These are phyloP conservation scores for Glareola pratincola DNA, from an alignment of 2,113 vertebrate genomes.

Conservation along the genomic window DNA sequence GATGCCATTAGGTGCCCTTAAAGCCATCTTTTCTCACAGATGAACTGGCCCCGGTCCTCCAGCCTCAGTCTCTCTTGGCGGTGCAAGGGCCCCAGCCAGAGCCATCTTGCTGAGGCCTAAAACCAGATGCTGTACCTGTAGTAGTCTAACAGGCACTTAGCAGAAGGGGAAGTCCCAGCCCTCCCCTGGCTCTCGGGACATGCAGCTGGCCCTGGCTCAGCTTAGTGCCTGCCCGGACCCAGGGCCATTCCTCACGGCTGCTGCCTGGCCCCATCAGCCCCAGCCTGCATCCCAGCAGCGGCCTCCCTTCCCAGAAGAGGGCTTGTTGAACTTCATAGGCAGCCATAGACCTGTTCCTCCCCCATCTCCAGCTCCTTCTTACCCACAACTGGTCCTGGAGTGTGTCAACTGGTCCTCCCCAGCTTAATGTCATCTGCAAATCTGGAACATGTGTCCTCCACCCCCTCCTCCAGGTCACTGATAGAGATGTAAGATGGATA, in stretches of 20 bases:
- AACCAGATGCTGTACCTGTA: background rate
- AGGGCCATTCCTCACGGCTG: rapidly evolving
- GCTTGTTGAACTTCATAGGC: background rate
- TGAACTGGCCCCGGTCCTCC: background rate
- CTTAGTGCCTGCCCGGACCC: rapidly evolving
- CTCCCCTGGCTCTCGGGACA: background rate
- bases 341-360: background rate
- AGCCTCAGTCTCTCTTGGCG: no score
- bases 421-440: background rate
- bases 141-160: background rate
- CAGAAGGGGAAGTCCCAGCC: background rate
- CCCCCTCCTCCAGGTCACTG: background rate
- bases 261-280: background rate
- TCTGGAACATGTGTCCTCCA: background rate
- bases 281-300: background rate
- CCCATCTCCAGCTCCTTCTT: background rate
- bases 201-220: rapidly evolving
- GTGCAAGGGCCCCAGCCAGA: background rate
- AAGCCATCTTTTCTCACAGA: background rate
- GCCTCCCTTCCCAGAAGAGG: background rate
- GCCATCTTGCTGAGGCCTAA: background rate
- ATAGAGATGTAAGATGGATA: background rate
- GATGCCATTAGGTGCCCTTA: background rate
- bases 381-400: background rate
- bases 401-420: background rate